Evolutionary conservation across 1,140 invertebrate genomes (phyloP), one percentile per base, ranked within the genome.

Genomic region (Drosophila pectinifera): DNA sequence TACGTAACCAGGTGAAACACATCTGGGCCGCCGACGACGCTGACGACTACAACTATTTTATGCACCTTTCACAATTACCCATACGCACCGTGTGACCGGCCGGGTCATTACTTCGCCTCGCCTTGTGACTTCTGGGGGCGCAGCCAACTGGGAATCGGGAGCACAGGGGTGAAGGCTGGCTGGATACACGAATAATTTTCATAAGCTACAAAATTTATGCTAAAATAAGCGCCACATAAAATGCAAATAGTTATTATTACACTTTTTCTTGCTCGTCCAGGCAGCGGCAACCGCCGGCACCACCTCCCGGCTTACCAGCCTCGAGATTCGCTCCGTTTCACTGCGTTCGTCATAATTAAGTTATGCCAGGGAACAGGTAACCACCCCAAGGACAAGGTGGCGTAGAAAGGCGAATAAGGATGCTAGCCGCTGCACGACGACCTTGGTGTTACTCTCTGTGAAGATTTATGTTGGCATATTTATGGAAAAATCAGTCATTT

Each of bases 231-330:
- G 83, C 73, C 80, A 79, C 83, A 88, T 88, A 88, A 88, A 89
- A 88, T 88, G 83, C 83, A 88, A 88, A 88, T 88, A 88, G 83
- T 88, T 88, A 88, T 80, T 89, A 88, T 89, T 83, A 89, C 84
- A 89, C 72, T 89, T 89, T 86, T 83, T 76, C 56, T 38, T 69
- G 51, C 74, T 77, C 56, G 42, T 20, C 74, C 56, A 26, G 73
- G 59, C 45, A 39, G 41, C 31, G 24, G n/a, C 38, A 43, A 8
- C n/a, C 22, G 34, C 5, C 16, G 8, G 14, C 41, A 5, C 36
- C 20, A 28, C 22, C 41, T 31, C 41, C 38, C 38, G 22, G 51
- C 34, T 18, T 46, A 59, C 49, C 57, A 57, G 54, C 51, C 59
- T 72, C 55, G 42, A 46, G 68, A 57, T 48, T 72, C 61, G 57